phyloP scores from a whole-genome alignment of 2,888 invertebrate genomes.

The Cheilosia soror region DNA sequence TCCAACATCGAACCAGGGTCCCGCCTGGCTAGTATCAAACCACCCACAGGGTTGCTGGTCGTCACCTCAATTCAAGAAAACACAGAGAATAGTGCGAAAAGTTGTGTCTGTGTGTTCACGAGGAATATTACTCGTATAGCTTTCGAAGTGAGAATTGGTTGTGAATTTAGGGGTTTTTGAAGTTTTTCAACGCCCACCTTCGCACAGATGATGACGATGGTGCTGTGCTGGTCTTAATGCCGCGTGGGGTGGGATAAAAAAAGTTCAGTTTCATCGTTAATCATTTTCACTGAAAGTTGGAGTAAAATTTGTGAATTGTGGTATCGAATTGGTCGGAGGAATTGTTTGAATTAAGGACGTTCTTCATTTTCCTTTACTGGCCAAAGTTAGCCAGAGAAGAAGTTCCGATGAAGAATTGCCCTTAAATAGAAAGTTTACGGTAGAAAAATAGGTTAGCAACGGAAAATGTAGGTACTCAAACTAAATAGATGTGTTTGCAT shows the following conservation, averaged over 20 bases:
- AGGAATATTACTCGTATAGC: slow-evolving; percentile 6
- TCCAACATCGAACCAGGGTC: slow-evolving; percentile 27
- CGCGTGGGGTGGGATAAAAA: slow-evolving; percentile 7
- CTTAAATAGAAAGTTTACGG: slow-evolving; percentile 24
- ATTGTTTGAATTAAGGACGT: slow-evolving; percentile 57
- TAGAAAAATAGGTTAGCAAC: slow-evolving; percentile 26
- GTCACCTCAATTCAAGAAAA: slow-evolving; percentile 63
- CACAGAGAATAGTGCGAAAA: slow-evolving; percentile 11
- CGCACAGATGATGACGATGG: not conserved
- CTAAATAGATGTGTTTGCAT: not conserved
- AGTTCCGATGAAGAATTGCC: slow-evolving; percentile 33
- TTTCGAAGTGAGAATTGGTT: slow-evolving; percentile 65
- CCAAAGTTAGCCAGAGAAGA: slow-evolving; percentile 16
- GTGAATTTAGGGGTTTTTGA: slow-evolving; percentile 63
- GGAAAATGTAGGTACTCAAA: too few species aligned
- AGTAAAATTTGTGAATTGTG: slow-evolving; percentile 63
- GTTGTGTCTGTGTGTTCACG: slow-evolving; percentile 40
- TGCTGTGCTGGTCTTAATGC: not conserved
- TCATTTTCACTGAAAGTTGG: slow-evolving; percentile 69
- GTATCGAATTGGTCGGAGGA: slow-evolving; percentile 60
- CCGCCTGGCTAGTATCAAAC: not conserved
- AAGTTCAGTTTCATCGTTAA: slow-evolving; percentile 71
- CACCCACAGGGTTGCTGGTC: slow-evolving; percentile 16
- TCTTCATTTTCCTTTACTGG: slow-evolving; percentile 54
- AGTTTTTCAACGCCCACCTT: slow-evolving; percentile 47